phyloP scores from a whole-genome alignment of 2,113 vertebrate genomes.

The Myrmophylax atrothorax region DNA sequence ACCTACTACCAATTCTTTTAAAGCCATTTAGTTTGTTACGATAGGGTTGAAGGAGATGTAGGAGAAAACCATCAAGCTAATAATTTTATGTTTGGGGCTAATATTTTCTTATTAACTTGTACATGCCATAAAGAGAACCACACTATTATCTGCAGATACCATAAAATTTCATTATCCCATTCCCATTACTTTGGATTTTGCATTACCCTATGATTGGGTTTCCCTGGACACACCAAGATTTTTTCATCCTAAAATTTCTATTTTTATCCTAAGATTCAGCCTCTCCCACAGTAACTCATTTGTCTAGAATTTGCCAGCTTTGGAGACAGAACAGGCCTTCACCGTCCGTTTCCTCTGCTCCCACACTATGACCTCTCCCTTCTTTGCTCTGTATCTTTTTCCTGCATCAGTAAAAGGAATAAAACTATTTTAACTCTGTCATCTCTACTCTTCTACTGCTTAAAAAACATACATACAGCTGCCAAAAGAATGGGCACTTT shows the following conservation, averaged over 20 bases:
- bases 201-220: not conserved
- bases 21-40: not conserved
- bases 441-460: not conserved
- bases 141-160: not conserved
- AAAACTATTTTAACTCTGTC: not conserved
- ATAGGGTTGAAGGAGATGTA: not conserved
- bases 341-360: not conserved
- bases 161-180: not conserved
- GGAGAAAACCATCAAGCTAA: not conserved
- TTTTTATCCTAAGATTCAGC: not conserved
- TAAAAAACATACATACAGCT: not conserved
- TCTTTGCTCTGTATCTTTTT: not conserved
- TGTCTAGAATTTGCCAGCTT: not conserved
- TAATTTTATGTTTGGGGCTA: not conserved
- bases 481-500: not conserved
- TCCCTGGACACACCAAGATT: not conserved
- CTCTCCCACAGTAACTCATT: not conserved
- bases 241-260: not conserved
- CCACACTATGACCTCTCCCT: not conserved
- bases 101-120: not conserved
- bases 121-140: not conserved
- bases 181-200: not conserved
- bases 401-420: not conserved
- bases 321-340: not conserved
- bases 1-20: not conserved